Conservation (phyloP, 2,888 invertebrate genomes). For the Agrotis ipsilon region DNA sequence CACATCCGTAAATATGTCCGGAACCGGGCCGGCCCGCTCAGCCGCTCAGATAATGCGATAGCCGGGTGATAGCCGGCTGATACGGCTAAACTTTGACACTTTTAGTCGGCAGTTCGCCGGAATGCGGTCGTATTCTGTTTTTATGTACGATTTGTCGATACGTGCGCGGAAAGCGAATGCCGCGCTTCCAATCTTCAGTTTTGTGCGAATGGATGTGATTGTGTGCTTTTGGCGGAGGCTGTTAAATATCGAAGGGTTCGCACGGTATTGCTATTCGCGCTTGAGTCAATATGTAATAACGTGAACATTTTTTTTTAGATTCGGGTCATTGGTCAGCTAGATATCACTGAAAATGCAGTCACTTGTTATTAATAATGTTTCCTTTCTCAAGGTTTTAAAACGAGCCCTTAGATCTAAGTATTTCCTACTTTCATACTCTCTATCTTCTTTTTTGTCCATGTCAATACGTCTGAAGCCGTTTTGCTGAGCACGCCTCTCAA, state of each 20-base stretch:
- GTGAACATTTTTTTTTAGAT: neutral
- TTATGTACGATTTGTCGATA: constrained; percentile 60
- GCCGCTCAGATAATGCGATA: constrained; percentile 60
- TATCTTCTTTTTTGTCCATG: no score
- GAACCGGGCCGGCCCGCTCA: constrained; percentile 31
- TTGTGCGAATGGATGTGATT: constrained; percentile 28
- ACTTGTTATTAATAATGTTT: no score
- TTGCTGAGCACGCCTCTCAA: no score
- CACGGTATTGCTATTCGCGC: neutral
- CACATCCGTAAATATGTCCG: constrained; percentile 63
- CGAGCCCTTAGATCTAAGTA: no score
- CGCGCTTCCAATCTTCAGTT: constrained; percentile 33
- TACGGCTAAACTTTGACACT: constrained; percentile 64
- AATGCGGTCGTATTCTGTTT: constrained; percentile 62
- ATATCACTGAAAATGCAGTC: no score
- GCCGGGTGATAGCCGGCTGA: constrained; percentile 61
- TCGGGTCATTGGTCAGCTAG: neutral
- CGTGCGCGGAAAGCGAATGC: constrained; percentile 55
- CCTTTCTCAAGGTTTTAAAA: no score
- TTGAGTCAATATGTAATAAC: neutral
- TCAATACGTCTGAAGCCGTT: no score
- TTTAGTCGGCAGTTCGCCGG: constrained; percentile 52
- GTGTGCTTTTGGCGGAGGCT: constrained; percentile 8
- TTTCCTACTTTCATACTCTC: no score
- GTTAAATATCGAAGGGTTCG: constrained; percentile 5